A percentile compares a stretch with the other conserved stretches of the same genome.
Evolutionary conservation across 1,140 invertebrate species (phyloP).

Genomic region (Philopotamus ludificatus): DNA sequence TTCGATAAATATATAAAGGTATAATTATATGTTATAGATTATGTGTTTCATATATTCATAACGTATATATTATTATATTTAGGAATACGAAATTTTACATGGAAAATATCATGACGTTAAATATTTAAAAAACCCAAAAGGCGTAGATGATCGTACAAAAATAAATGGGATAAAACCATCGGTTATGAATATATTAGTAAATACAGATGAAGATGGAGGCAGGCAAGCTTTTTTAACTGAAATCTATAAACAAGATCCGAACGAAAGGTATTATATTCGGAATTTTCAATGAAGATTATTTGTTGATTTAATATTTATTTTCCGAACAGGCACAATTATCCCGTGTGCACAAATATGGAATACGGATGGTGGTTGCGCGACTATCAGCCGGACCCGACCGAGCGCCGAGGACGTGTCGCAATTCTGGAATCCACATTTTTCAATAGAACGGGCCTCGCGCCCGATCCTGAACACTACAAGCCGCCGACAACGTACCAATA

Average conservation of each 20-base stretch:
- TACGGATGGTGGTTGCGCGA: slow-evolving; percentile 53
- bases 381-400: slow-evolving; percentile 41
- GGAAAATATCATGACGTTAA: not conserved
- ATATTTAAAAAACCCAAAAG: not conserved
- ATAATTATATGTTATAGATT: not conserved
- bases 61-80: not conserved
- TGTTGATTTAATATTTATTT: not conserved
- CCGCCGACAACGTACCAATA: slow-evolving; percentile 37
- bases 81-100: not conserved
- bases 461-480: slow-evolving; percentile 48
- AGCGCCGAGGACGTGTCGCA: slow-evolving; percentile 48
- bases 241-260: slow-evolving; percentile 49
- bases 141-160: not conserved
- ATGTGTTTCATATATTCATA: not conserved
- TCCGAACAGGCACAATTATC: slow-evolving; percentile 45
- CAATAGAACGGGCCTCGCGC: slow-evolving; percentile 48
- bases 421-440: slow-evolving; percentile 50
- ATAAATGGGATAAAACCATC: slow-evolving; percentile 45
- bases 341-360: slow-evolving; percentile 47
- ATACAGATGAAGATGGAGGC: slow-evolving; percentile 47
- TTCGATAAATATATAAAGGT: not conserved
- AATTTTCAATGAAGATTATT: not conserved
- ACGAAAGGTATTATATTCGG: slow-evolving; percentile 46
- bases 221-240: slow-evolving; percentile 46
- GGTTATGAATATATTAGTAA: slow-evolving; percentile 45